Conservation (phyloP, 1,140 invertebrate genomes). For the Hypothenemus hampei region DNA sequence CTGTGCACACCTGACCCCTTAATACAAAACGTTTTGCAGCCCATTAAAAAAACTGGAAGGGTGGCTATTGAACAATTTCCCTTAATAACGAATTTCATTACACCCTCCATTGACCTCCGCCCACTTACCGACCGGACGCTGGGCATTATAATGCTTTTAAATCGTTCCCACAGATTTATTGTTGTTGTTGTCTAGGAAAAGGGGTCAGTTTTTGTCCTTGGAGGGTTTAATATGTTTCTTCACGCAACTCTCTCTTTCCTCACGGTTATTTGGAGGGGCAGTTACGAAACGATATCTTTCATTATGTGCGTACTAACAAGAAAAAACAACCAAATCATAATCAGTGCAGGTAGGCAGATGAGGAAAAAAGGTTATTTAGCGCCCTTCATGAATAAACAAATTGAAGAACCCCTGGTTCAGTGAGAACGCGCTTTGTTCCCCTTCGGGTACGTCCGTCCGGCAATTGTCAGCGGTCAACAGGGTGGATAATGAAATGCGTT, state of each 20-base stretch:
- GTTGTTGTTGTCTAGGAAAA: no score
- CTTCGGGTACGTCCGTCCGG: slow-evolving; percentile 23
- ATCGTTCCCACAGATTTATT: slow-evolving; percentile 23
- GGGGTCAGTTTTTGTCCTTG: no score
- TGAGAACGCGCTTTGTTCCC: slow-evolving; percentile 20
- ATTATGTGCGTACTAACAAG: no score
- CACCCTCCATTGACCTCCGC: slow-evolving; percentile 18
- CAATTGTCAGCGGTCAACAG: slow-evolving; percentile 17
- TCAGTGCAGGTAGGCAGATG: slow-evolving; percentile 21
- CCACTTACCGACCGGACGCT: slow-evolving; percentile 21
- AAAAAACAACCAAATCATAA: slow-evolving; percentile 12
- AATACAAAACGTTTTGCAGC: slow-evolving; percentile 17
- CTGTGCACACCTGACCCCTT: slow-evolving; percentile 19
- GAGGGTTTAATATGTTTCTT: no score
- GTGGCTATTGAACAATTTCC: slow-evolving; percentile 18
- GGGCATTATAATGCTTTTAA: slow-evolving; percentile 20
- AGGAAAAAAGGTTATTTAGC: slow-evolving; percentile 19
- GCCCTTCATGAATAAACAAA: slow-evolving; percentile 24
- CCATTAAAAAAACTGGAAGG: slow-evolving; percentile 1
- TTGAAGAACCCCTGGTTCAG: slow-evolving; percentile 10
- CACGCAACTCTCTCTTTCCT: no score
- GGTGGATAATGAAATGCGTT: slow-evolving; percentile 26
- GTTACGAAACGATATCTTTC: no score
- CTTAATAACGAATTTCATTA: slow-evolving; percentile 23
- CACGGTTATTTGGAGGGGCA: no score